phyloP scores from a whole-genome alignment of 2,888 invertebrate species.

The Acanthosepion pharaonis region DNA sequence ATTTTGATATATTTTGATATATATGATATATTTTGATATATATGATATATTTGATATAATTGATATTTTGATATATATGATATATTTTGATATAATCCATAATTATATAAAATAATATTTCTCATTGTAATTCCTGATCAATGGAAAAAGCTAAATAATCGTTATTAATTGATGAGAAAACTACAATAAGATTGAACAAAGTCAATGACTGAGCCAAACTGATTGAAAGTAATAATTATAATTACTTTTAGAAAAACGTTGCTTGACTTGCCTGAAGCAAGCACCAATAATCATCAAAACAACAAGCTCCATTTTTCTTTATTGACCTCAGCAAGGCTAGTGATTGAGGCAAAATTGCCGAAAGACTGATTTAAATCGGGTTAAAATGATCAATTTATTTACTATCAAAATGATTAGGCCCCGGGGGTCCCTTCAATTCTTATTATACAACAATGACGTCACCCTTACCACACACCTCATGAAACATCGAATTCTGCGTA shows the following conservation, averaged over 20 bases:
- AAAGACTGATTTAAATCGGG: background rate
- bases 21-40: too few species aligned
- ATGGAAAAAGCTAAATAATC: background rate
- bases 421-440: background rate
- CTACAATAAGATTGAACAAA: background rate
- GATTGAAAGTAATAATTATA: background rate
- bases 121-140: background rate
- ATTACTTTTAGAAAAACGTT: background rate
- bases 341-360: background rate
- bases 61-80: too few species aligned
- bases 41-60: too few species aligned
- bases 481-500: background rate
- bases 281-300: background rate
- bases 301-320: background rate
- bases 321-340: background rate
- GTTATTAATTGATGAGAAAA: background rate
- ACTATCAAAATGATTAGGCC: background rate
- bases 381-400: background rate
- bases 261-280: background rate
- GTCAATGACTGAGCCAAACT: background rate
- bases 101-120: too few species aligned
- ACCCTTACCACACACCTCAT: background rate
- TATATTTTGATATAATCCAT: too few species aligned
- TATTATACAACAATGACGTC: background rate
- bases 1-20: too few species aligned